A percentile compares a stretch with the other conserved stretches of the same genome.
Evolutionary conservation across 2,113 vertebrate genomes (phyloP).

Genomic region (Chamaetylas fuelleborni): DNA sequence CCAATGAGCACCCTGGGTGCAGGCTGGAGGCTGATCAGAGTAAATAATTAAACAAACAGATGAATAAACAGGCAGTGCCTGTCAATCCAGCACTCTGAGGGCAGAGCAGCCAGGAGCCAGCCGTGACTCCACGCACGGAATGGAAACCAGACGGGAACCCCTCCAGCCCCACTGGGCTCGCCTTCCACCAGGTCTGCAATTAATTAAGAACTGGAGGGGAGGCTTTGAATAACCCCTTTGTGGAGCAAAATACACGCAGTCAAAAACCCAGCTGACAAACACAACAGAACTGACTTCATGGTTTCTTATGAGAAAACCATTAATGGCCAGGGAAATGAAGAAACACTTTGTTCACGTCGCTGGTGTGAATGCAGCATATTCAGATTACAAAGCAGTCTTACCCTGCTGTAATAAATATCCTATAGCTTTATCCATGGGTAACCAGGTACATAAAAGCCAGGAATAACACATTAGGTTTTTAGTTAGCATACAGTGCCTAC

Average conservation of each 20-base stretch:
- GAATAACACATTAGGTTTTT: slow-evolving; percentile 58
- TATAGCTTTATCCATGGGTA: neutral
- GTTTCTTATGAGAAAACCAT: slow-evolving; percentile 63
- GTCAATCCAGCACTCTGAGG: neutral
- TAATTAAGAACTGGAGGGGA: slow-evolving; percentile 68
- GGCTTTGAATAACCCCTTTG: slow-evolving; percentile 76
- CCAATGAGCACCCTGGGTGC: neutral
- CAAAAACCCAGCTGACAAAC: slow-evolving; percentile 69
- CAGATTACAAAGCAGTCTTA: slow-evolving; percentile 60
- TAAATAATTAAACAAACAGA: neutral
- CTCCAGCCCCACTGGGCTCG: slow-evolving; percentile 38
- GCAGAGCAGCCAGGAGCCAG: neutral
- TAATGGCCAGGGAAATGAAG: slow-evolving; percentile 63
- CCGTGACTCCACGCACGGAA: neutral
- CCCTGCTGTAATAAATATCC: slow-evolving; percentile 30
- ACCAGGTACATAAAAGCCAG: slow-evolving; percentile 56
- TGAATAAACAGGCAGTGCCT: neutral
- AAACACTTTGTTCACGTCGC: slow-evolving; percentile 64
- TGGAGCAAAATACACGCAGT: slow-evolving; percentile 48
- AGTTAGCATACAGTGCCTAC: neutral
- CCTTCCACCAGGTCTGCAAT: slow-evolving; percentile 62
- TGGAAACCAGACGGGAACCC: slow-evolving; percentile 67
- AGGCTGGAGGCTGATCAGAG: neutral
- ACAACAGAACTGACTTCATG: slow-evolving; percentile 63
- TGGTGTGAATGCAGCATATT: slow-evolving; percentile 46